Evolutionary conservation across 1,140 invertebrate genomes (phyloP).

Genomic region (Panagrolaimus sp.): DNA sequence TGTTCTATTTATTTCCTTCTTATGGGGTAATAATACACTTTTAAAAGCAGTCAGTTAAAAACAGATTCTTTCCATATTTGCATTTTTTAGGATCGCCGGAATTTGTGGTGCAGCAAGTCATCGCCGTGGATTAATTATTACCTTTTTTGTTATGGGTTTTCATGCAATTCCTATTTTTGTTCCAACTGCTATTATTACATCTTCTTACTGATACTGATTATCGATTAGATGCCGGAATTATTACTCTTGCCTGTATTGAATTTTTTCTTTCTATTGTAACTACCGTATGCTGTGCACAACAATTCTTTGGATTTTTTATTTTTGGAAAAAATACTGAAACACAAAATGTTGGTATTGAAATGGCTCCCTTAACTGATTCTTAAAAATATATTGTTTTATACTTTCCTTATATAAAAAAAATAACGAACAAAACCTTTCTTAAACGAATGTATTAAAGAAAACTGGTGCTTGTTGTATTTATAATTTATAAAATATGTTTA

Average conservation of each 20-base stretch:
- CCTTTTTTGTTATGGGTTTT: conserved; percentile 42
- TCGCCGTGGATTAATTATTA: conserved; percentile 44
- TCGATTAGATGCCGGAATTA: conserved; percentile 44
- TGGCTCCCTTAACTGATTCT: too few species aligned
- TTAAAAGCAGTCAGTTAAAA: conserved; percentile 13
- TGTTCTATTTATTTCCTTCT: conserved; percentile 47
- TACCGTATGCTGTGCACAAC: conserved; percentile 27
- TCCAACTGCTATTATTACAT: conserved; percentile 43
- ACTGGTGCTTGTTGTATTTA: too few species aligned
- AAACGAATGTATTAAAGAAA: too few species aligned
- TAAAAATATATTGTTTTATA: too few species aligned
- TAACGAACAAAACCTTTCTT: too few species aligned
- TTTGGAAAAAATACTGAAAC: conserved; percentile 1
- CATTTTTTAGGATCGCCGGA: conserved; percentile 36
- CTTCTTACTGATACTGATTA: conserved; percentile 50
- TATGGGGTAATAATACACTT: conserved; percentile 29
- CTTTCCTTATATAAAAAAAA: too few species aligned
- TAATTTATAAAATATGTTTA: too few species aligned
- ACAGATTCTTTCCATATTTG: background rate
- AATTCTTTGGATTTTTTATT: conserved; percentile 27
- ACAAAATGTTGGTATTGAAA: too few species aligned
- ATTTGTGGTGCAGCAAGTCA: conserved; percentile 44
- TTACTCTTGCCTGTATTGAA: conserved; percentile 35
- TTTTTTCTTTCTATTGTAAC: conserved; percentile 39
- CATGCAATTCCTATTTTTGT: conserved; percentile 45